Evolutionary conservation across 2,113 vertebrate species (phyloP).

Genomic region (Pithys albifrons): DNA sequence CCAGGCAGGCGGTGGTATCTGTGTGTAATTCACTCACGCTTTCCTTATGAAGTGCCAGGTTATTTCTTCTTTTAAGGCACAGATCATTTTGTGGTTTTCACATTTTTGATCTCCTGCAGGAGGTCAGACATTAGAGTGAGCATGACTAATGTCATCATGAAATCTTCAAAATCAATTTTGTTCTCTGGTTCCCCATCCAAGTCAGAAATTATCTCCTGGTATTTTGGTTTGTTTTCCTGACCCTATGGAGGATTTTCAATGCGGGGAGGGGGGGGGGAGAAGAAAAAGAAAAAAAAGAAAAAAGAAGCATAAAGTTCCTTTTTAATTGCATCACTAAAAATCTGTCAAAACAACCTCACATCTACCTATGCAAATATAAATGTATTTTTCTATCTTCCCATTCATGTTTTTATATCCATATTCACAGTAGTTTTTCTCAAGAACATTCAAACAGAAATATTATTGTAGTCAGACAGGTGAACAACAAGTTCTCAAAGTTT

Average conservation of each 20-base stretch:
- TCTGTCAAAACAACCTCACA: too few species aligned
- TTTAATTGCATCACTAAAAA: neutral
- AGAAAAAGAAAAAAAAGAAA: neutral
- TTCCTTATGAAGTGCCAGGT: neutral
- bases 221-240: slow-evolving; percentile 78
- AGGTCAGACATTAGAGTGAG: slow-evolving; percentile 76
- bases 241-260: slow-evolving; percentile 64
- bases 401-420: neutral
- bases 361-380: neutral
- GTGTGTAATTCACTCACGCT: neutral
- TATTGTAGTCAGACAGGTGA: neutral
- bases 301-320: neutral
- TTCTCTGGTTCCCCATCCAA: slow-evolving; percentile 71
- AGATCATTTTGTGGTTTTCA: slow-evolving; percentile 60
- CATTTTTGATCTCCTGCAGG: slow-evolving; percentile 68
- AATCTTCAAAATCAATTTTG: slow-evolving; percentile 80
- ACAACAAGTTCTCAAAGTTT: neutral
- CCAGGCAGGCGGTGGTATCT: neutral
- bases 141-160: slow-evolving; percentile 78
- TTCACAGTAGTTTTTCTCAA: neutral
- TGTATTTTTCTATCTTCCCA: neutral
- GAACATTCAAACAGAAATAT: neutral
- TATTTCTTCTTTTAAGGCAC: neutral
- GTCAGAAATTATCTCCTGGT: slow-evolving; percentile 76
- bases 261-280: too few species aligned